These are phyloP conservation scores for Heliconius congener DNA, from an alignment of 1,140 invertebrate species.

Conservation along the genomic window DNA sequence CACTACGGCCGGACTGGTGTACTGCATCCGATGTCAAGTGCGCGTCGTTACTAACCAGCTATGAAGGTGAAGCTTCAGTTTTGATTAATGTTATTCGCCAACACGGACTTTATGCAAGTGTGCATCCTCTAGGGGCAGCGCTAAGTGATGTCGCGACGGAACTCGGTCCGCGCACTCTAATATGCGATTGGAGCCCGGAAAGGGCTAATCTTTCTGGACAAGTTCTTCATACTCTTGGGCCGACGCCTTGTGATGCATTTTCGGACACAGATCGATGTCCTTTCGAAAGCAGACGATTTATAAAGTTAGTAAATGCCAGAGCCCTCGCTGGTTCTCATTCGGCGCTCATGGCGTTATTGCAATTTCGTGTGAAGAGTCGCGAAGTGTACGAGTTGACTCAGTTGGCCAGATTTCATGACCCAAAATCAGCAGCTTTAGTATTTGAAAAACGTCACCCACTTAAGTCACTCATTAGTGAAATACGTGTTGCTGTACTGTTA, in stretches of 20 bases:
- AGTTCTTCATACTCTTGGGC: conserved; percentile 39
- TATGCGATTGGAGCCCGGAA: conserved; percentile 49
- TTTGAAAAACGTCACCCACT: conserved; percentile 44
- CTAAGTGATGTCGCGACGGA: conserved; percentile 18
- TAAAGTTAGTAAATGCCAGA: conserved; percentile 50
- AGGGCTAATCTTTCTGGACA: not conserved
- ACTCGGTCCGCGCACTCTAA: conserved; percentile 12
- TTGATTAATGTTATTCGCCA: not conserved
- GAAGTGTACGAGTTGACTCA: conserved; percentile 41
- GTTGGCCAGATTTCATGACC: conserved; percentile 27
- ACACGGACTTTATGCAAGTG: conserved; percentile 31
- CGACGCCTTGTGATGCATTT: conserved; percentile 47
- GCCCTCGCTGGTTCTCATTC: conserved; percentile 47
- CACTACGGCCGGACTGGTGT: conserved; percentile 44
- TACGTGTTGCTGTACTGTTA: conserved; percentile 51
- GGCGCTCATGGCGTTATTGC: conserved; percentile 38
- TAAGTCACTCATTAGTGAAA: conserved; percentile 34
- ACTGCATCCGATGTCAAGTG: conserved; percentile 35
- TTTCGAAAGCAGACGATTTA: conserved; percentile 56
- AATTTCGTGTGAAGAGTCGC: conserved; percentile 29
- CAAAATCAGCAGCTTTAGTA: conserved; percentile 33
- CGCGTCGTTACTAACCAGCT: conserved; percentile 52
- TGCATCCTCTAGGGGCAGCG: conserved; percentile 33
- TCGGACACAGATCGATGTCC: conserved; percentile 44
- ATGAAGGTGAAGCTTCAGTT: conserved; percentile 48